These are phyloP conservation scores for Falco berigora DNA, from an alignment of 2,797 vertebrate species.

Conservation along the genomic window DNA sequence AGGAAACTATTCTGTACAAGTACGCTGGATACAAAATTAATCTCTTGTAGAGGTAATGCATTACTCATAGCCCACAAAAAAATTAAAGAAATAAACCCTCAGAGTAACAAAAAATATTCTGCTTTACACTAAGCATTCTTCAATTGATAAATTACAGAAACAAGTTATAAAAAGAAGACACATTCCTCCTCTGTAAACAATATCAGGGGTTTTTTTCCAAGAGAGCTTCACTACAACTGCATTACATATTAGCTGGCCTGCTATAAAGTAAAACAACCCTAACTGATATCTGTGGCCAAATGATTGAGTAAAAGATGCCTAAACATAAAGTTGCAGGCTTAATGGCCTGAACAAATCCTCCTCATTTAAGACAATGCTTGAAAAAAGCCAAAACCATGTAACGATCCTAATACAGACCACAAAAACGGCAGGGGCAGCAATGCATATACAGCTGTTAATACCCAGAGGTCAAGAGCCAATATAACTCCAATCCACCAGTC, in stretches of 20 bases:
- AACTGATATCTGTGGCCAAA: background rate
- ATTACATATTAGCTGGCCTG: background rate
- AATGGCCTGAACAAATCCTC: background rate
- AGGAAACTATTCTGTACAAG: background rate
- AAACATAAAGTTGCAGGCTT: background rate
- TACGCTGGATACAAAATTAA: background rate
- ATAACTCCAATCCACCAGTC: background rate
- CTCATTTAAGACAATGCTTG: background rate
- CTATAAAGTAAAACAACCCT: background rate
- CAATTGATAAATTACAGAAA: background rate
- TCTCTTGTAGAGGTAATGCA: background rate
- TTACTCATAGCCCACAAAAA: background rate
- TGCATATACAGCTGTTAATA: background rate
- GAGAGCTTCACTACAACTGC: background rate
- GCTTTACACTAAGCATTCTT: background rate
- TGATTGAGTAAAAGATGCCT: background rate
- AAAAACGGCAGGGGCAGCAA: background rate
- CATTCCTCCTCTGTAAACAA: background rate
- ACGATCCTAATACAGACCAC: background rate
- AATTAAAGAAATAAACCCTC: fast-evolving
- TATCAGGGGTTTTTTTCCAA: background rate
- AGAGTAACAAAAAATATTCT: background rate
- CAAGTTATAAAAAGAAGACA: background rate
- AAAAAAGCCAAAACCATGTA: background rate
- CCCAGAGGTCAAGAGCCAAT: background rate